Base-by-base conservation (phyloP, 2,113 vertebrate genomes). In the Elephantulus edwardii region DNA sequence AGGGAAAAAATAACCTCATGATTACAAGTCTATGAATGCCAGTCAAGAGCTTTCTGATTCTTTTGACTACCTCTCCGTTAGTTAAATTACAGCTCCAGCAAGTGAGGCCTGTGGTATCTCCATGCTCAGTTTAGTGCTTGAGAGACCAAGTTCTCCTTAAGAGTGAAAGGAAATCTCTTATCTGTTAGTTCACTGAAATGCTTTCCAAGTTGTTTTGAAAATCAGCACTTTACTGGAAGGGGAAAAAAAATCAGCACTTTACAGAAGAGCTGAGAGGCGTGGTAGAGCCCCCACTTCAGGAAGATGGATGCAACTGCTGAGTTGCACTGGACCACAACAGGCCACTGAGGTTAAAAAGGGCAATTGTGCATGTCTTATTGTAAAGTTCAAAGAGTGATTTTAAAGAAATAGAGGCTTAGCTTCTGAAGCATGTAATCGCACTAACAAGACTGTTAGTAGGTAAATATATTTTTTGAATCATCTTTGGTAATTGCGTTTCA, bases 381-480 rank as follows among this genome's bases (percentile, higher is more conserved):
- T 50, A 92, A 76, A 94, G 35, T 66, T 77, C 60, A 80, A 71
- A 70, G 91, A 83, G 78, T 44, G 88, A n/a, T 20, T 88, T 90
- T 80, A 91, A 78, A 11, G 14, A 90, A 88, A 68, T 52, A 88
- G 68, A 83, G 68, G 44, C 77, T 85, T 86, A 82, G 68, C 76
- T 77, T 60, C 38, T 83, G 75, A 81, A 88, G 48, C 48, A 6
- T 64, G 54, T n/a, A 72, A 78, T 54, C 6, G 1, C 75, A 19
- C 24, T 52, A 94, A 70, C 46, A 80, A 91, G 42, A 86, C 35
- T 86, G 33, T 62, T 93, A 6, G 3, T 46, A 85, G 62, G 35
- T 83, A 92, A 94, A 77, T 77, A 91, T 62, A 10, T 50, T 92
- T 91, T 77, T 48, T 56, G 26, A 71, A 5, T 68, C 60, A n/a